Evolutionary conservation across 2,797 vertebrate species (phyloP).

Genomic region (Sebastes variabilis): DNA sequence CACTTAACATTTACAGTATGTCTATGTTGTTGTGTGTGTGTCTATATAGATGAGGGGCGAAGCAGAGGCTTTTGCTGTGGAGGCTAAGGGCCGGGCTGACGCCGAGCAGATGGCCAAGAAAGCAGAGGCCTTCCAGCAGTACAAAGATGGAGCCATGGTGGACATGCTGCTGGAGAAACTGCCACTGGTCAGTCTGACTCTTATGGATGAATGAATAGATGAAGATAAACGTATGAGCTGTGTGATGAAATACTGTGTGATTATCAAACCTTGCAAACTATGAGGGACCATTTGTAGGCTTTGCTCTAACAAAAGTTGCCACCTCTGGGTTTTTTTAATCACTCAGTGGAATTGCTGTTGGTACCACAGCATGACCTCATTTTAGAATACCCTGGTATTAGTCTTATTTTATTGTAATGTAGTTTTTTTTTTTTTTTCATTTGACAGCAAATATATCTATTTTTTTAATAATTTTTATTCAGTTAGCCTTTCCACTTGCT

Average conservation of each 20-base stretch:
- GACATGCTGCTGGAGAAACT: conserved; percentile 95
- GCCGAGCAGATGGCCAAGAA: conserved; percentile 94
- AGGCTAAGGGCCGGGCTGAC: conserved; percentile 89
- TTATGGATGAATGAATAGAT: not conserved
- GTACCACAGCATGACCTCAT: not conserved
- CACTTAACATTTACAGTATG: not conserved
- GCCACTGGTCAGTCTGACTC: conserved; percentile 84
- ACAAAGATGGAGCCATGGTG: conserved; percentile 92
- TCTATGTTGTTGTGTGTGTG: not conserved
- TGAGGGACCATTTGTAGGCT: not conserved
- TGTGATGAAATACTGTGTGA: not conserved
- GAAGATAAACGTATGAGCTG: not conserved
- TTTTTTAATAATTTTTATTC: too few species aligned
- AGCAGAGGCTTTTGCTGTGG: conserved; percentile 89
- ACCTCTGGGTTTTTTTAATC: not conserved
- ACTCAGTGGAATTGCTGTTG: not conserved
- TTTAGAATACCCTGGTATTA: too few species aligned
- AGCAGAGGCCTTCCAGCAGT: conserved; percentile 91
- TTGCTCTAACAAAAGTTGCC: not conserved
- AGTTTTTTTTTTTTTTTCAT: too few species aligned
- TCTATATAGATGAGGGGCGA: conserved; percentile 85
- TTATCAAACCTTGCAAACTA: not conserved
- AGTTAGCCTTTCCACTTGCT: not conserved
- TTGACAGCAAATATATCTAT: too few species aligned
- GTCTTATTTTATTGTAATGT: too few species aligned